These are phyloP conservation scores for Onychorhynchus coronatus DNA, from an alignment of 2,113 vertebrate genomes.

Conservation along the genomic window DNA sequence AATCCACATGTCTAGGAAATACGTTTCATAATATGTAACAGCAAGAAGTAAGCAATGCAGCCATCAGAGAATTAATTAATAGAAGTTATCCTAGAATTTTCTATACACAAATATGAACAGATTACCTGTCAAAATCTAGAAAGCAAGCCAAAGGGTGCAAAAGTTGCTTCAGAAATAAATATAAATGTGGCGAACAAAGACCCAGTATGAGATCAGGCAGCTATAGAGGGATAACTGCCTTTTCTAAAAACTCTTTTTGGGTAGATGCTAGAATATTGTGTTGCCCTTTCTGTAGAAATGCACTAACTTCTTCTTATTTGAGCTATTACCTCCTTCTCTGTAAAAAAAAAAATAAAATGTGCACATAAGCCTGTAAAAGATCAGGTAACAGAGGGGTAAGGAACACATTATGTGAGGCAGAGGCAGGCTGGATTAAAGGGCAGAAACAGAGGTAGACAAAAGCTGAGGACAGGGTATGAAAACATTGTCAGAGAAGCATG, in stretches of 20 bases:
- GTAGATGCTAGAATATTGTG: neutral
- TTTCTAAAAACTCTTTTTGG: neutral
- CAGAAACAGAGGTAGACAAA: neutral
- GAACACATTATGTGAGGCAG: neutral
- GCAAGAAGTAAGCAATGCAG: neutral
- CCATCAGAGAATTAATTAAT: neutral
- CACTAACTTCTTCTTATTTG: neutral
- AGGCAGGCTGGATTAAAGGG: neutral
- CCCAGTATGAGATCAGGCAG: neutral
- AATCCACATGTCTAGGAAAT: neutral
- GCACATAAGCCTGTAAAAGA: neutral
- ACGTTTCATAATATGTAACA: neutral
- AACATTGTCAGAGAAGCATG: rapidly evolving
- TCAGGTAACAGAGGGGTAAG: neutral
- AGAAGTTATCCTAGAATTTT: neutral
- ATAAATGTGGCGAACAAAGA: neutral
- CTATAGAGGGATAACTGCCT: neutral
- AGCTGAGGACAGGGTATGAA: neutral
- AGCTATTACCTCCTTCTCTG: neutral
- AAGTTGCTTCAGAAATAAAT: neutral
- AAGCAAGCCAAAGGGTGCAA: neutral
- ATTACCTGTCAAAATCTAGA: neutral
- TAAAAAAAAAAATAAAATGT: too few species aligned
- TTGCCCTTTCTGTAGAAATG: neutral
- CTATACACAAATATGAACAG: neutral